Evolutionary conservation across 2,888 invertebrate species (phyloP), one percentile per base, ranked within the genome.

Genomic region (Stramonita haemastoma): DNA sequence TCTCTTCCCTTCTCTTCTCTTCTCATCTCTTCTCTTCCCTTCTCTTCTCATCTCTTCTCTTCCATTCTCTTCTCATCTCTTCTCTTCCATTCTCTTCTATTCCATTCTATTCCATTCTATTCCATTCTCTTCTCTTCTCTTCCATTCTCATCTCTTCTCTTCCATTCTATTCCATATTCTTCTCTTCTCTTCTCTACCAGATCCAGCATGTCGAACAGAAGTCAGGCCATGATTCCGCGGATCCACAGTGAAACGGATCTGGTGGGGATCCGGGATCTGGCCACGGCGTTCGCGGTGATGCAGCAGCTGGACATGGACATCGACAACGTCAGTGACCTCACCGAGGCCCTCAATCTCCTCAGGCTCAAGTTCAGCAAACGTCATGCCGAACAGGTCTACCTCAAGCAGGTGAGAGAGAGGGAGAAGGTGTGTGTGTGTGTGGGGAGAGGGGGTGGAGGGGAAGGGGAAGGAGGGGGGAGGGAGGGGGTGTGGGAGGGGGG

Each of bases 281-380:
- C 22, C 46, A 84, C 46, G 32, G 88, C 88, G 0, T 29, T 89
- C 46, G 32, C 26, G 34, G 83, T 83, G 34, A 60, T 90, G 66
- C 83, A 87, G 26, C 26, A 86, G n/a, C 88, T 90, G 81, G 79
- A 90, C 60, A 87, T 88, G 1, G 83, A 88, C 77, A 83, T 90
- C n/a, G 88, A 86, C 26, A 87, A 60, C 29, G 85, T 92, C 5
- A 66, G 89, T 22, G 92, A 92, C 87, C 79, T 92, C 0, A 32
- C 90, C 57, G 91, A 92, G 17, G 92, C 91, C 32, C 86, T 92
- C 13, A 90, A 46, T 34, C 32, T 73, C n/a, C 70, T 88, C 66
- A 60, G 36, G 56, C 22, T 32, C 29, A 70, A 88, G 6, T 88
- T 88, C 88, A 88, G 83, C 34, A 46, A 83, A 34, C 19, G 88